A percentile compares a stretch with the other conserved stretches of the same genome.
These are phyloP conservation scores for Drosophila anomelani DNA, from an alignment of 2,888 invertebrate species.

Conservation along the genomic window DNA sequence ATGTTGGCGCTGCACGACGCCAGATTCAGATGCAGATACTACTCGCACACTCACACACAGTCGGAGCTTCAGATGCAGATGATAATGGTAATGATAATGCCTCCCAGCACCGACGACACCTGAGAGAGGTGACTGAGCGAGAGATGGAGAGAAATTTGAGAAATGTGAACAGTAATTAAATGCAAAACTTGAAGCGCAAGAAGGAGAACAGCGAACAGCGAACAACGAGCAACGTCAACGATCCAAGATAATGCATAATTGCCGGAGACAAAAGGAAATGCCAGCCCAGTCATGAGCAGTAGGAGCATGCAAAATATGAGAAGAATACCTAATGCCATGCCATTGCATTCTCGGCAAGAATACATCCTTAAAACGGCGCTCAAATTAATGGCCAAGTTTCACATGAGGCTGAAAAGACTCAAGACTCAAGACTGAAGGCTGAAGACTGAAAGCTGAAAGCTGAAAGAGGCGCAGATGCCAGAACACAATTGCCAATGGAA, in stretches of 20 bases:
- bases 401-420: slow-evolving; percentile 51
- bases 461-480: slow-evolving; percentile 48
- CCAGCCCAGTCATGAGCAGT: slow-evolving; percentile 32
- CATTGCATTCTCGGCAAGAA: slow-evolving; percentile 23
- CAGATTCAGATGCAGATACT: slow-evolving; percentile 19
- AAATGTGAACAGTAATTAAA: slow-evolving; percentile 75
- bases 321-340: slow-evolving; percentile 48
- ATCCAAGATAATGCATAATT: slow-evolving; percentile 75
- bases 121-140: slow-evolving; percentile 38
- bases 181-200: slow-evolving; percentile 69
- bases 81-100: slow-evolving; percentile 70
- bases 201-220: slow-evolving; percentile 24
- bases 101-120: slow-evolving; percentile 56
- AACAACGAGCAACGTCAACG: slow-evolving; percentile 43
- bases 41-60: neutral
- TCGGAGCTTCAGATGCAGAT: slow-evolving; percentile 31
- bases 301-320: slow-evolving; percentile 74
- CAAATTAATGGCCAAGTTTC: slow-evolving; percentile 77
- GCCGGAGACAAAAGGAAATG: slow-evolving; percentile 74
- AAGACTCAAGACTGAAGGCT: neutral
- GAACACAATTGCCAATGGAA: slow-evolving; percentile 70
- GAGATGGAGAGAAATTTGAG: slow-evolving; percentile 69
- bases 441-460: neutral
- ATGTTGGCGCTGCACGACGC: slow-evolving; percentile 69
- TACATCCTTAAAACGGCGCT: slow-evolving; percentile 58